Conservation (phyloP, 2,797 vertebrate species). For the Tiaroga cobitis region DNA sequence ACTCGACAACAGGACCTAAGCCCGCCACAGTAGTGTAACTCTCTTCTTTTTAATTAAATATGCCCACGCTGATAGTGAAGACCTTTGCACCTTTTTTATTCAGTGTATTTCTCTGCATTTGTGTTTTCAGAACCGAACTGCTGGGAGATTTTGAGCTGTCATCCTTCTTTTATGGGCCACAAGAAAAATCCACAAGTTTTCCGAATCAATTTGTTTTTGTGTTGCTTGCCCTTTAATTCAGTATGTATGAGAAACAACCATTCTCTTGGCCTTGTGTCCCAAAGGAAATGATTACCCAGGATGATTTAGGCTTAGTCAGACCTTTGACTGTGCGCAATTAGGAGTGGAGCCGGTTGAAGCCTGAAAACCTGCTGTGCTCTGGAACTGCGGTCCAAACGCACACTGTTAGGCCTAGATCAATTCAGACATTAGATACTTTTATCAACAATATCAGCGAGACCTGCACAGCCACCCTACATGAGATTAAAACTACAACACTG, state of each 20-base stretch:
- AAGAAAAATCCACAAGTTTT: neutral
- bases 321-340: constrained; percentile 60
- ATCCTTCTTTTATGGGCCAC: neutral
- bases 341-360: constrained; percentile 49
- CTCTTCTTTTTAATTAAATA: constrained; percentile 70
- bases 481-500: neutral
- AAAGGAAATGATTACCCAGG: constrained; percentile 57
- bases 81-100: constrained; percentile 48
- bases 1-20: constrained; percentile 60
- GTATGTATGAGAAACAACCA: neutral
- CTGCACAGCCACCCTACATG: neutral
- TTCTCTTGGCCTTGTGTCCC: constrained; percentile 34
- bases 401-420: constrained; percentile 14
- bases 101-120: neutral
- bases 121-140: constrained; percentile 16
- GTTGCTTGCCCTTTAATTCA: neutral
- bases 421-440: constrained; percentile 22
- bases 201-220: neutral
- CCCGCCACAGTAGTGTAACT: constrained; percentile 58
- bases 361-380: constrained; percentile 57
- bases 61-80: constrained; percentile 55
- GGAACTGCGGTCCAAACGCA: constrained; percentile 32
- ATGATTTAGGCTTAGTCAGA: constrained; percentile 58
- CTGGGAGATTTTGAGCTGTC: neutral
- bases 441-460: constrained; percentile 10